Evolutionary conservation across 35 echinoderm and acorn worm genomes (phyloP).

Genomic region (Eucidaris tribuloides): DNA sequence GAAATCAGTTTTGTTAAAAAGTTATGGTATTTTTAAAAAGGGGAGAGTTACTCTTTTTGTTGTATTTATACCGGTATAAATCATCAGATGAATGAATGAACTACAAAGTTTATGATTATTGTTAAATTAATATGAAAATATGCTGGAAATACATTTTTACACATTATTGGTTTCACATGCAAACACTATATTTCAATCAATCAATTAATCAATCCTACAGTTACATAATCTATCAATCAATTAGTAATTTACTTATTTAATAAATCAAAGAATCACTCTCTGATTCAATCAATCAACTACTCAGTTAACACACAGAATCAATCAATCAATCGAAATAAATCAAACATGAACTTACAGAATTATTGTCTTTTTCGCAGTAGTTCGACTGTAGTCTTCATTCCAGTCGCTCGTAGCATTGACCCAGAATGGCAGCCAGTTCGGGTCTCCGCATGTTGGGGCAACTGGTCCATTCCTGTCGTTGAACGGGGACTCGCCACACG

Average conservation of each 20-base stretch:
- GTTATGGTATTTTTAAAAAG: no score
- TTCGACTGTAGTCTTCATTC: neutral
- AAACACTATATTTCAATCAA: neutral
- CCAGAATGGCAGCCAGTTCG: conserved; percentile 5
- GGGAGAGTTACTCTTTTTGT: no score
- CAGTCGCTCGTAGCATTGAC: neutral
- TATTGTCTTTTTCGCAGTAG: neutral
- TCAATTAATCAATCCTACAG: neutral
- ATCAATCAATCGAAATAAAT: neutral
- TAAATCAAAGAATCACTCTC: neutral
- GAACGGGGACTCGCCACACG: neutral
- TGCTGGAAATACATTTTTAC: no score
- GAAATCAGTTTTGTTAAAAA: no score
- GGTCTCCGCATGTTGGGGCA: neutral
- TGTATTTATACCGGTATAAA: no score
- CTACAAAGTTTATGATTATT: no score
- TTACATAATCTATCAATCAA: neutral
- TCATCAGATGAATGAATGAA: no score
- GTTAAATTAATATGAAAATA: no score
- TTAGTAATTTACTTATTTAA: neutral
- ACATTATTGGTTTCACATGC: neutral
- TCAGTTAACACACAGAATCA: no score
- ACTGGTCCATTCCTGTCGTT: neutral
- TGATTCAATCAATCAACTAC: neutral
- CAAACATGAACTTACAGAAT: neutral